These are phyloP conservation scores for Metacarcinus magister DNA, from an alignment of 2,888 invertebrate species.

Conservation along the genomic window DNA sequence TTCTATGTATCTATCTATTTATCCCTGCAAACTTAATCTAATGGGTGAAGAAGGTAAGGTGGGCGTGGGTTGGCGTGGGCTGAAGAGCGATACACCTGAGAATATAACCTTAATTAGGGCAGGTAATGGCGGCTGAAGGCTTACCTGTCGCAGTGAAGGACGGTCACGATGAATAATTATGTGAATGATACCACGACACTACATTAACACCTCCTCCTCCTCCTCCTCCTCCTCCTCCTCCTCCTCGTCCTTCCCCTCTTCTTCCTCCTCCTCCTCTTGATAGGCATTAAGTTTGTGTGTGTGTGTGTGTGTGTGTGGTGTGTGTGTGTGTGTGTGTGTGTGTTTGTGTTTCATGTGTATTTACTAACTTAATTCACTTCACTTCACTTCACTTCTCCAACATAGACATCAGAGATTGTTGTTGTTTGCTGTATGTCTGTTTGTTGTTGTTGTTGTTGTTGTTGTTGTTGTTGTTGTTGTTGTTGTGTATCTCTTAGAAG, in stretches of 20 bases:
- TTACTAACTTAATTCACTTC: no score
- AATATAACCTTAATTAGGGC: neutral
- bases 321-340: neutral
- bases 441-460: no score
- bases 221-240: neutral
- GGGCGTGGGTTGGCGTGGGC: neutral
- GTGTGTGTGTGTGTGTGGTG: no score
- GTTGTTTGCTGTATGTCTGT: no score
- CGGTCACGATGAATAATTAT: neutral
- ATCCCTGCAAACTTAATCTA: no score
- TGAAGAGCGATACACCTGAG: neutral
- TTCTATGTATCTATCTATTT: neutral
- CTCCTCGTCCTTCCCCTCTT: neutral
- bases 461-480: no score
- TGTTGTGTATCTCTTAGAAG: neutral
- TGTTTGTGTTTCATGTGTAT: neutral
- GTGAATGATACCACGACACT: neutral
- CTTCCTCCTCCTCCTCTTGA: neutral
- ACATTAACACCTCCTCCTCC: neutral
- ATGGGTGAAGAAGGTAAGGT: no score
- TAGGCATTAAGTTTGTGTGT: neutral
- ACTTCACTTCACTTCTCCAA: no score
- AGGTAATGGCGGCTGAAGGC: no score
- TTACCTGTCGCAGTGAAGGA: no score
- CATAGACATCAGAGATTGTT: no score